Percentiles rank a stretch among this genome's conserved stretches.
Conservation (phyloP, 2,888 invertebrate genomes). For the Cephus sareptanus region DNA sequence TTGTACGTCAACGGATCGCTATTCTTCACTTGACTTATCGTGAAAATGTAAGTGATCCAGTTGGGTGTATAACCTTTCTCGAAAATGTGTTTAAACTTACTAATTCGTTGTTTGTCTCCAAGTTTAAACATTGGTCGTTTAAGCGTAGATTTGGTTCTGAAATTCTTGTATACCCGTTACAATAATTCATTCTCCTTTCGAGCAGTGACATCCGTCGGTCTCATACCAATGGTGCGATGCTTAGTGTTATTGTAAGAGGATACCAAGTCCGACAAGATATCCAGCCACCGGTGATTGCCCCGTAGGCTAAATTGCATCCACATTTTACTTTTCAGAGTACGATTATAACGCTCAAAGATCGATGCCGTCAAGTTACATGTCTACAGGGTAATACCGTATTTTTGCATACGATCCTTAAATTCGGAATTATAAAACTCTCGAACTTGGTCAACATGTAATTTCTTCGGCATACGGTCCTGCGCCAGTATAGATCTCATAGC, state of each 20-base stretch:
- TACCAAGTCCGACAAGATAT: slow-evolving; percentile 26
- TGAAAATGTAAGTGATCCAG: slow-evolving; percentile 55
- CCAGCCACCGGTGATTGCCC: slow-evolving; percentile 34
- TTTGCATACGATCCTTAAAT: slow-evolving; percentile 19
- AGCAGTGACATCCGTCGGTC: slow-evolving; percentile 46
- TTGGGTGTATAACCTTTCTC: slow-evolving; percentile 33
- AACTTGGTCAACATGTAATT: slow-evolving; percentile 20
- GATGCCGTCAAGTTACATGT: slow-evolving; percentile 44
- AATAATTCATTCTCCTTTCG: neutral
- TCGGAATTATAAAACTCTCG: slow-evolving; percentile 26
- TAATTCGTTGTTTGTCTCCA: slow-evolving; percentile 32
- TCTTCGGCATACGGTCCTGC: neutral
- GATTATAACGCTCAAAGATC: slow-evolving; percentile 50
- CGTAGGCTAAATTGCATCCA: slow-evolving; percentile 36
- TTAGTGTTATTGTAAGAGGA: slow-evolving; percentile 42
- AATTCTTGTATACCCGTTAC: neutral
- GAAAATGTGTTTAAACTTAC: slow-evolving; percentile 43
- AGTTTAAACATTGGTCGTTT: slow-evolving; percentile 3
- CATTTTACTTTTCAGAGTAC: slow-evolving; percentile 39
- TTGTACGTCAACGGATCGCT: slow-evolving; percentile 33
- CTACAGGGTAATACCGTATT: slow-evolving; percentile 26
- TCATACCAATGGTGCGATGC: slow-evolving; percentile 47
- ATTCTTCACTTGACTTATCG: slow-evolving; percentile 41
- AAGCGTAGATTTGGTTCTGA: neutral
- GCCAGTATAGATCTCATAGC: slow-evolving; percentile 1